Conservation (phyloP, 2,797 vertebrate species). For the Leuciscus waleckii region DNA sequence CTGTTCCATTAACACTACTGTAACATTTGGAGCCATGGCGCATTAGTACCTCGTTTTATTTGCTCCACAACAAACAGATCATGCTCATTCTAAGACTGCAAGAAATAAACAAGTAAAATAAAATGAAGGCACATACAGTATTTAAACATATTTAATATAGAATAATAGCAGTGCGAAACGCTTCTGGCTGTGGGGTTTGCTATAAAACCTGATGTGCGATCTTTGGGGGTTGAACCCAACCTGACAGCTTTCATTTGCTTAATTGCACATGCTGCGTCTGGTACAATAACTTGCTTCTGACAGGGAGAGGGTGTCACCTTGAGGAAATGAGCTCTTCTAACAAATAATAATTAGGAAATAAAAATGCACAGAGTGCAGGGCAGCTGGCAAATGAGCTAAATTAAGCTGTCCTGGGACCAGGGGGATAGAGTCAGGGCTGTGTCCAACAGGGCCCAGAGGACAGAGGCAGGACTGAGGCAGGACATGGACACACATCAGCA, state of each 20-base stretch:
- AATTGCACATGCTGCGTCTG: slow-evolving; percentile 63
- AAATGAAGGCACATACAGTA: neutral
- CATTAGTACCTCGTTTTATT: neutral
- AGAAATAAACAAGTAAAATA: slow-evolving; percentile 21
- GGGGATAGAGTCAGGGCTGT: slow-evolving; percentile 37
- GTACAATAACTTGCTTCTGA: slow-evolving; percentile 57
- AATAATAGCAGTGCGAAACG: slow-evolving; percentile 1
- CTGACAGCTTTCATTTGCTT: slow-evolving; percentile 62
- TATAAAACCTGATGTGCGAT: slow-evolving; percentile 41
- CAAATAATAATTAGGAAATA: slow-evolving; percentile 65
- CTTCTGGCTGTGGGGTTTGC: slow-evolving; percentile 3
- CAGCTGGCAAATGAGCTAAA: slow-evolving; percentile 47
- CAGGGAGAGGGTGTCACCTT: slow-evolving; percentile 62
- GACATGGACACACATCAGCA: slow-evolving; percentile 24
- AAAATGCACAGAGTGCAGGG: slow-evolving; percentile 56
- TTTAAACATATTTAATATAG: slow-evolving; percentile 3
- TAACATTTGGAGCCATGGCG: slow-evolving; percentile 23
- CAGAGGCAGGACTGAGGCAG: slow-evolving; percentile 5
- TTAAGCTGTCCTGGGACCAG: slow-evolving; percentile 36
- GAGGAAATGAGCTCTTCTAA: slow-evolving; percentile 62
- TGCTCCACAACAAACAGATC: neutral
- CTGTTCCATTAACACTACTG: slow-evolving; percentile 29
- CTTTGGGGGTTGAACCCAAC: slow-evolving; percentile 44
- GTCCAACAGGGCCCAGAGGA: slow-evolving; percentile 47
- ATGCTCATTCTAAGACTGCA: neutral